These are phyloP conservation scores for Keiferia lycopersicella DNA, from an alignment of 2,888 invertebrate species.

Conservation along the genomic window DNA sequence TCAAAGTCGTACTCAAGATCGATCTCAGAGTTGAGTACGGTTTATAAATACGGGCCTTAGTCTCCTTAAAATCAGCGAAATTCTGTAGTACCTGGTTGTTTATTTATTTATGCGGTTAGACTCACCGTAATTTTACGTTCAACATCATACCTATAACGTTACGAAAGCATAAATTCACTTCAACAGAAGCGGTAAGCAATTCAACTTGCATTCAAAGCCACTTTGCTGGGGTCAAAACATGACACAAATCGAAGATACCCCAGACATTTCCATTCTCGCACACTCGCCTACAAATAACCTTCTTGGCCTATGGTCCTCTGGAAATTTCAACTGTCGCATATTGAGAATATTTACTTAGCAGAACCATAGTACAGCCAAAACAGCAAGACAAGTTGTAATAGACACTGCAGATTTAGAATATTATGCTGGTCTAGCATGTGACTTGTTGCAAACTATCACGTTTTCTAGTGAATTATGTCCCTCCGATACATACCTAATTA, in stretches of 20 bases:
- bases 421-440: too few species aligned
- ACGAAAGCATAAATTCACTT: not conserved
- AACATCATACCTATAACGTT: not conserved
- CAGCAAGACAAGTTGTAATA: not conserved
- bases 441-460: too few species aligned
- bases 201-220: not conserved
- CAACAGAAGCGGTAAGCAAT: conserved; percentile 12
- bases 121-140: not conserved
- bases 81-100: too few species aligned
- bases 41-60: too few species aligned
- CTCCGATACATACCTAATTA: too few species aligned
- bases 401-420: too few species aligned
- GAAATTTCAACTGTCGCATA: conserved; percentile 30
- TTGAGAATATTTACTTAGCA: conserved; percentile 26
- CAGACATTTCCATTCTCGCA: conserved; percentile 9
- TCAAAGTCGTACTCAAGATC: too few species aligned
- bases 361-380: not conserved
- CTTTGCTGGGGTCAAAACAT: conserved; percentile 17
- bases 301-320: conserved; percentile 28
- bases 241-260: conserved; percentile 13
- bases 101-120: too few species aligned
- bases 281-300: conserved; percentile 14
- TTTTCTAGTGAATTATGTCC: too few species aligned
- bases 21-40: too few species aligned
- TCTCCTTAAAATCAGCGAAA: too few species aligned